Conservation (phyloP, 1,140 invertebrate genomes). For the Platorchestia sp. region DNA sequence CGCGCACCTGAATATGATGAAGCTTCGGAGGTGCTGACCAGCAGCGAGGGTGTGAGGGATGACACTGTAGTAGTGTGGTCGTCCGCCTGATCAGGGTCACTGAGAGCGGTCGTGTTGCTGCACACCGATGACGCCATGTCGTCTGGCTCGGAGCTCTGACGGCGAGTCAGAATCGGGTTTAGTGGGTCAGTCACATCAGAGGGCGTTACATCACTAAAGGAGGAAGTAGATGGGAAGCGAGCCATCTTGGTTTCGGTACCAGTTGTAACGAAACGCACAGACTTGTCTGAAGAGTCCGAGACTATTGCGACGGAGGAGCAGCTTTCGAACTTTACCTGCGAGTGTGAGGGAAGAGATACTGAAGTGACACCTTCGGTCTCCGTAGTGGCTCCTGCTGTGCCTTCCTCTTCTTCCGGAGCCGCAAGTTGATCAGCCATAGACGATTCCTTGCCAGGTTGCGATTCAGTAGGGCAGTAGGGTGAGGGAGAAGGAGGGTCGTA, state of each 20-base stretch:
- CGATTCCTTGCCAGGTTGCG: background rate
- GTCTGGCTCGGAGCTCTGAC: slow-evolving; percentile 21
- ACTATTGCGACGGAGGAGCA: background rate
- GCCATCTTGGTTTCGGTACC: background rate
- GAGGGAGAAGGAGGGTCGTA: slow-evolving; percentile 64
- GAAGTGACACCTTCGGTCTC: background rate
- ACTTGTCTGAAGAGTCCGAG: slow-evolving; percentile 3
- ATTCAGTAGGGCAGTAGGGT: slow-evolving; percentile 59
- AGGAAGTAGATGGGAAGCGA: slow-evolving; percentile 30
- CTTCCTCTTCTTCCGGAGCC: background rate
- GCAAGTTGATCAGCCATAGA: background rate
- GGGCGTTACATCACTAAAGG: slow-evolving; percentile 10
- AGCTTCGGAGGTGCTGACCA: slow-evolving; percentile 8
- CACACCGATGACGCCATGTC: background rate
- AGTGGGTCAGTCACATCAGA: slow-evolving; percentile 33
- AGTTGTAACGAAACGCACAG: background rate
- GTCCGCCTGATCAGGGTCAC: slow-evolving; percentile 13
- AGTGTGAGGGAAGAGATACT: slow-evolving; percentile 2
- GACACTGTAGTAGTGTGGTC: background rate
- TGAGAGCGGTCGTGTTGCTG: background rate
- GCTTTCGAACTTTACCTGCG: slow-evolving; percentile 1
- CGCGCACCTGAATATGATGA: slow-evolving; percentile 33
- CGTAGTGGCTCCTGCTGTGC: background rate
- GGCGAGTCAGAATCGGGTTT: background rate
- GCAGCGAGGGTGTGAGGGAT: background rate